Evolutionary conservation across 2,888 invertebrate species (phyloP).

Genomic region (Drosophila meridiana): DNA sequence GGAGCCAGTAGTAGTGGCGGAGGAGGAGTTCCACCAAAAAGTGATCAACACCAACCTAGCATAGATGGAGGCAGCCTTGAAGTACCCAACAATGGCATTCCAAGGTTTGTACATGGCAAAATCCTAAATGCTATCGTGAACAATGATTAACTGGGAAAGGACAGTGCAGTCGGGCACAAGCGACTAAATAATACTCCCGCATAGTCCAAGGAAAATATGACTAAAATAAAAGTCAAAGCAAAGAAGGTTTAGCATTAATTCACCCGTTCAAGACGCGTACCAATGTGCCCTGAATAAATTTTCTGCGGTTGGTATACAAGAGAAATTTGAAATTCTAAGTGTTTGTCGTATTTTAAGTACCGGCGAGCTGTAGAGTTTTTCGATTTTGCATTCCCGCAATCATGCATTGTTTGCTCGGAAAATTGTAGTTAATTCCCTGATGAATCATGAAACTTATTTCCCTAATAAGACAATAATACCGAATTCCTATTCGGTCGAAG

Average conservation of each 20-base stretch:
- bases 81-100: conserved; percentile 82
- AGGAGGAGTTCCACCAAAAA: conserved; percentile 31
- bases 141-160: not conserved
- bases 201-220: not conserved
- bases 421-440: no score
- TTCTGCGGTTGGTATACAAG: not conserved
- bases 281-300: not conserved
- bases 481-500: no score
- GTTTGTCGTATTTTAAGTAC: not conserved
- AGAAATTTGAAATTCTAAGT: not conserved
- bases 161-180: not conserved
- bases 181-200: not conserved
- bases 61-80: conserved; percentile 82
- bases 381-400: not conserved
- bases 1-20: not conserved
- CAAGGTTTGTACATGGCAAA: conserved; percentile 73
- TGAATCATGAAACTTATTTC: no score
- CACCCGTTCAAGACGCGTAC: no score
- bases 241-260: no score
- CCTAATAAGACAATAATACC: no score
- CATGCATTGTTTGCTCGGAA: no score
- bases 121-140: not conserved
- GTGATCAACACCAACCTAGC: conserved; percentile 46
- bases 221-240: no score
- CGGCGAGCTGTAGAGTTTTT: not conserved